phyloP scores from a whole-genome alignment of 2,113 vertebrate genomes.

The Stegostoma tigrinum region DNA sequence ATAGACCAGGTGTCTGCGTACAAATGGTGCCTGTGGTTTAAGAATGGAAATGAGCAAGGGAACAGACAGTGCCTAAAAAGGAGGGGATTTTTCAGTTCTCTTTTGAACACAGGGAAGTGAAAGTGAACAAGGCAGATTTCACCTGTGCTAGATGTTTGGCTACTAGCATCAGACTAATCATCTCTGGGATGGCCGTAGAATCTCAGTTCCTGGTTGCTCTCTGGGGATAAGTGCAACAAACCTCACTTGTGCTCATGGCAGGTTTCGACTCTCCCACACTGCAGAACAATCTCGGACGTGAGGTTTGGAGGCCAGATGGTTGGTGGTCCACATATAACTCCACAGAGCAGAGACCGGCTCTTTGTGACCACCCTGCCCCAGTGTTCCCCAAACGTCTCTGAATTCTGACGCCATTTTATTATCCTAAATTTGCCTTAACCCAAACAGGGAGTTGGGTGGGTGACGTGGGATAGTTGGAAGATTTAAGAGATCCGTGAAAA shows the following conservation, averaged over 20 bases:
- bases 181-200: not conserved
- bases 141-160: not conserved
- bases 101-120: not conserved
- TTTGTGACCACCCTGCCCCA: no score
- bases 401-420: no score
- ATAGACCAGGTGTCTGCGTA: not conserved
- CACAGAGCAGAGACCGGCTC: not conserved
- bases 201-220: not conserved
- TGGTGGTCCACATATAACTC: not conserved
- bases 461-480: no score
- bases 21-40: not conserved
- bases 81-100: not conserved
- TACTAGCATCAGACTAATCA: not conserved
- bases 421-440: no score
- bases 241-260: not conserved
- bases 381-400: no score
- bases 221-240: not conserved
- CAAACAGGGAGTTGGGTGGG: no score
- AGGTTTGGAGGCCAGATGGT: not conserved
- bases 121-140: not conserved
- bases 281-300: not conserved
- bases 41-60: not conserved
- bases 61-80: not conserved
- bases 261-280: not conserved
- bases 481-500: no score